Evolutionary conservation across 2,113 vertebrate genomes (phyloP), one percentile per base, ranked within the genome.

Genomic region (Megaceryle maxima): DNA sequence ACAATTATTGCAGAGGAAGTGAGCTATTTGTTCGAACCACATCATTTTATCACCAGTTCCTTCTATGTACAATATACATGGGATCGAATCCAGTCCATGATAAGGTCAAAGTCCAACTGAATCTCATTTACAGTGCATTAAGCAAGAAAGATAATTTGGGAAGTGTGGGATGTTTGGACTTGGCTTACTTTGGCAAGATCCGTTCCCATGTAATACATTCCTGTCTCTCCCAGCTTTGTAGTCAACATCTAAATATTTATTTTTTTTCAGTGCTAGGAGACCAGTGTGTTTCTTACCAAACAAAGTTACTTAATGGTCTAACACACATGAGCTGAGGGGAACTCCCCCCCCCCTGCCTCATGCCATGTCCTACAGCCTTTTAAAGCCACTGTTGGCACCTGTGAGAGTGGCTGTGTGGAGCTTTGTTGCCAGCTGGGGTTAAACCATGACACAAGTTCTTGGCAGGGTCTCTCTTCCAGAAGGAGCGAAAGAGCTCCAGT

Each of bases 141-240:
- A 91, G 83, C 87, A 96, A 92, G 92, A 95, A 96, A 96, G 88
- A 87, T 96, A 92, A 95, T 96, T 96, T 95, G 73, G 88, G 86
- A 95, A 96, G 66, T 62, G 69, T 93, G 86, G 73, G 83, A 84
- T 88, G 76, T 94, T 96, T 93, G 85, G 51, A 68, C 84, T 87
- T 95, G 25, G 53, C 83, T 83, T 82, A 55, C 41, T 88, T 95
- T 95, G 95, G 85, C 93, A 96, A 91, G 44, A 92, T 12, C 13
- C 2, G 2, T 93, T 96, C 43, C 92, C 89, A 39, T 78, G 51
- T 16, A 81, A 62, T n/a, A 72, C n/a, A 35, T 83, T 94, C 46
- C 56, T 35, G 83, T n/a, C 88, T 92, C 51, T 88, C 88, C 60
- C 51, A 48, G 75, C 94, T 92, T 82, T 94, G 64, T 60, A 57